Base-by-base conservation (phyloP, 2,113 vertebrate species). In the Hippocampus barbouri region DNA sequence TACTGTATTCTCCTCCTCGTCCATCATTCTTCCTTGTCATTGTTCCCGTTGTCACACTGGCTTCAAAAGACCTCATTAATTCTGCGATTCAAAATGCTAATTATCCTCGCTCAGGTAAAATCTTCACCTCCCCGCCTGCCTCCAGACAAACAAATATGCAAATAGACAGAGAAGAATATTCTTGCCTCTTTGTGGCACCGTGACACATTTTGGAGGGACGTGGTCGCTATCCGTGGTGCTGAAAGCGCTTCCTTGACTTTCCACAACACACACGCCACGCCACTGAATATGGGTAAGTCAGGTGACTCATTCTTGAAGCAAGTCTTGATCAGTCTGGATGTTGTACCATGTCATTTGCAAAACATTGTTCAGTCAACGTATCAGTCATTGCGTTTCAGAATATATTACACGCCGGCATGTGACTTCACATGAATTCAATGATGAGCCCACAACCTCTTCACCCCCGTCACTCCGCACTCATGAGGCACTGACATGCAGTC, bases 21-120 rank as follows among this genome's bases (percentile, higher is more conserved):
- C 78, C 79, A 30, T 83, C 82, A 74, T 34, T 62, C 61, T 16
- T 57, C 64, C 60, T 82, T 64, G 57, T 71, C 78, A 54, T 69
- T 51, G 68, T 70, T 56, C 63, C 54, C 71, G 27, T 9, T 53
- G 69, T 77, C 77, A 49, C 47, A 4, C 47, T 16, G 78, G 62
- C 77, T 72, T 74, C 64, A 69, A 74, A 70, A 64, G 40, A 64
- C 59, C 73, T 73, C 79, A 85, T 88, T 87, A 84, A 82, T 83
- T 79, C 68, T 78, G 64, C 69, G 73, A 18, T 18, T 62, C 66
- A 51, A 73, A 79, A 78, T 43, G 76, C 70, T 81, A 85, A 87
- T 88, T 76, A 81, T 6, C 71, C 53, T 20, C 4, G 43, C 74
- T 72, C 75, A 76, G 57, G 62, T 34, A 34, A 51, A 76, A 76